phyloP scores from a whole-genome alignment of 2,797 vertebrate species.

The Chiloscyllium punctatum region DNA sequence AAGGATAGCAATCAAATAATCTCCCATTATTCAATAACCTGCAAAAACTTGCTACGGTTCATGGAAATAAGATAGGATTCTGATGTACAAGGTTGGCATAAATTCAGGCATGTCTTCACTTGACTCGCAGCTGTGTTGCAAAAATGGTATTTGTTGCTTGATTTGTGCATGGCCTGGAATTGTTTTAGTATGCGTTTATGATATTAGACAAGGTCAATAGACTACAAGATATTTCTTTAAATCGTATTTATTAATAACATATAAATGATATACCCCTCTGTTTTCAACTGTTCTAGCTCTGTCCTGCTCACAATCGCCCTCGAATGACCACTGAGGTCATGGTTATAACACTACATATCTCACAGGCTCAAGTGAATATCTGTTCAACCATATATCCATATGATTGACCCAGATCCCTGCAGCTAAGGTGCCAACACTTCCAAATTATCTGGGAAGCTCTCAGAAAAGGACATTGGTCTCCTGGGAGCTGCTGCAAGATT shows the following conservation, averaged over 20 bases:
- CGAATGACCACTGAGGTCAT: too few relatives aligned
- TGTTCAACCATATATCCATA: too few relatives aligned
- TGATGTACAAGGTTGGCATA: neutral
- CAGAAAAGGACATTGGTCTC: too few relatives aligned
- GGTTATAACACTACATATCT: too few relatives aligned
- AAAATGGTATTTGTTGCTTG: neutral
- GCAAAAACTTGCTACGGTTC: neutral
- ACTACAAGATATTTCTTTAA: too few relatives aligned
- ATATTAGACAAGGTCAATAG: too few relatives aligned
- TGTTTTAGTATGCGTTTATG: neutral
- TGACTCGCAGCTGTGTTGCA: neutral
- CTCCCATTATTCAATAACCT: neutral
- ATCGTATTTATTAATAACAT: too few relatives aligned
- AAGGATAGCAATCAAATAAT: neutral
- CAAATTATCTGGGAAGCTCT: neutral
- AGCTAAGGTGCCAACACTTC: neutral
- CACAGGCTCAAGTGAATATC: too few relatives aligned
- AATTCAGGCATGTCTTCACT: neutral
- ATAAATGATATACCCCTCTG: too few relatives aligned
- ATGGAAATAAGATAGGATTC: constrained; percentile 5
- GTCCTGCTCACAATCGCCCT: too few relatives aligned
- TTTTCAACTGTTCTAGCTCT: too few relatives aligned
- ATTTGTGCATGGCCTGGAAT: neutral
- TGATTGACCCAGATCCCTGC: too few relatives aligned
- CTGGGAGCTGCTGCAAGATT: neutral